phyloP scores from a whole-genome alignment of 2,797 vertebrate genomes.

The Cyprinodon diabolis region DNA sequence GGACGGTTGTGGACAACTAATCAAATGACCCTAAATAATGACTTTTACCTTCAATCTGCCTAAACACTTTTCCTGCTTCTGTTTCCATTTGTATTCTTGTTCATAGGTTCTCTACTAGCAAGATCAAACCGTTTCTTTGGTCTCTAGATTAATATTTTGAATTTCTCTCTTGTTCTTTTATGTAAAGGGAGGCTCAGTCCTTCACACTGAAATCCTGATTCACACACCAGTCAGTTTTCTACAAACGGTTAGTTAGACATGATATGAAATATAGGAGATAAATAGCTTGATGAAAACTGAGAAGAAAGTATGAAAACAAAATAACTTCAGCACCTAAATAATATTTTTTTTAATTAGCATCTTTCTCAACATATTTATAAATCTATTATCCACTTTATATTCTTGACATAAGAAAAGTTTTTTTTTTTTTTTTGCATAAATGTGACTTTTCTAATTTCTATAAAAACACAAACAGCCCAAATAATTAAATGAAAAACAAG shows the following conservation, averaged over 20 bases:
- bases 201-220: slow-evolving; percentile 9
- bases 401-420: background rate
- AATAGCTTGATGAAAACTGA: slow-evolving; percentile 23
- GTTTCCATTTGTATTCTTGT: background rate
- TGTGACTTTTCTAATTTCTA: background rate
- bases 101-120: no score
- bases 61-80: background rate
- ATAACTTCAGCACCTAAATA: slow-evolving; percentile 12
- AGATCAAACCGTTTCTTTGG: background rate
- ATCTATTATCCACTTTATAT: background rate
- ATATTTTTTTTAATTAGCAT: background rate
- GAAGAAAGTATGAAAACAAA: slow-evolving; percentile 3
- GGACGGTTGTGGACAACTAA: slow-evolving; percentile 13
- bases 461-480: slow-evolving; percentile 1
- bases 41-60: slow-evolving; percentile 9
- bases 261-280: slow-evolving; percentile 31
- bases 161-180: slow-evolving; percentile 1
- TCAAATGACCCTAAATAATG: slow-evolving; percentile 13
- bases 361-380: no score
- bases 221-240: background rate
- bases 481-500: slow-evolving; percentile 40
- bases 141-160: slow-evolving; percentile 3
- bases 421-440: background rate
- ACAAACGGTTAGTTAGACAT: slow-evolving; percentile 26
- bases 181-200: slow-evolving; percentile 12